Evolutionary conservation across 1,140 invertebrate species (phyloP), one percentile per base, ranked within the genome.

Genomic region (Diuraphis noxia): DNA sequence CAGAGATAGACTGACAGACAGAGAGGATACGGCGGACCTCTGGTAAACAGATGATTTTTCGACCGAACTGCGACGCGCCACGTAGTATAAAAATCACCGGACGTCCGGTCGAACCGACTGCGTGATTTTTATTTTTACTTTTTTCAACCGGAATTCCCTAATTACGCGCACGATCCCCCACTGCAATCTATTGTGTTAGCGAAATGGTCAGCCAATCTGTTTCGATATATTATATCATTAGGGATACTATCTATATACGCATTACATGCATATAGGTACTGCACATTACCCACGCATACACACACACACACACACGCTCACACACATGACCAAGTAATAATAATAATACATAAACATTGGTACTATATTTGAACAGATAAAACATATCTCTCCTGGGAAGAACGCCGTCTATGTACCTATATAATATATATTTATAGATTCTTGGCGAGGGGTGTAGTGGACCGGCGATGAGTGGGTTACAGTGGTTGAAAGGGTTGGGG

Each of bases 51-150:
- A 56, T 40, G 85, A 87, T 87, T 56, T 56, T 52, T 87, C 85
- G 49, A 30, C 85, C 49, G 23, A 4, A 56, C 56, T 72, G 25
- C 49, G 36, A 25, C 34, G 46, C 56, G 49, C 52, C 9, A 52
- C 52, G 49, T 63, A n/a, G 21, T 81, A 89, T 89, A 89, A 77
- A 43, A 89, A 77, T 77, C 56, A 77, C 88, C 56, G 88, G 56
- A 89, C 63, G 56, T 72, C 88, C 88, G 88, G 56, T 43, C 30
- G 40, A 23, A 89, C 88, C 19, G 88, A 77, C 34, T 17, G 25
- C 23, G 87, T 34, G 36, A 90, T 90, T 79, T 43, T 79, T 77
- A 52, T 72, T 43, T 88, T 40, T 88, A 63, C 40, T 36, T 41
- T 52, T 88, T 38, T 38, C 25, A 6, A 77, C 88, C 40, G 88